Evolutionary conservation across 2,888 invertebrate genomes (phyloP).

Genomic region (Oligia fasciuncula): DNA sequence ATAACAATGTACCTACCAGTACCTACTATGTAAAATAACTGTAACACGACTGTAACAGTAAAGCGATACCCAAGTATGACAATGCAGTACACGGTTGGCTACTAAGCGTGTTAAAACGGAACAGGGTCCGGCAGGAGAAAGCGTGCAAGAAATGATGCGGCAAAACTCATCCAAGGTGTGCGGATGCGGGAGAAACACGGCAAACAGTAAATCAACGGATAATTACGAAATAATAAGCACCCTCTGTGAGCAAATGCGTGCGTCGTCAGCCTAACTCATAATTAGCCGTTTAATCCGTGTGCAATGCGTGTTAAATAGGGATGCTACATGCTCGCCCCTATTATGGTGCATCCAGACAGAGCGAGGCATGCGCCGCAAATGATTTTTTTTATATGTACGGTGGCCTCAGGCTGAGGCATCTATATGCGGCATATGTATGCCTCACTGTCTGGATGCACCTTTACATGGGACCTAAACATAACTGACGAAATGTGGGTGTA

Average conservation of each 20-base stretch:
- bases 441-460: too few relatives aligned
- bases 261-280: constrained; percentile 56
- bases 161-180: constrained; percentile 65
- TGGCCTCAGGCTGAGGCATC: too few relatives aligned
- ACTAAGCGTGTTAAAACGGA: constrained; percentile 64
- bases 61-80: constrained; percentile 29
- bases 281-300: constrained; percentile 29
- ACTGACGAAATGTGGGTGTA: background rate
- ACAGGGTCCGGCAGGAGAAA: constrained; percentile 71
- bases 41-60: constrained; percentile 21
- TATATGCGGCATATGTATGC: too few relatives aligned
- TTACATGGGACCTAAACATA: background rate
- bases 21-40: constrained; percentile 5
- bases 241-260: constrained; percentile 65
- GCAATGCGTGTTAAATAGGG: constrained; percentile 19
- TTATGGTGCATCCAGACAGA: background rate
- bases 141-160: constrained; percentile 76
- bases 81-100: constrained; percentile 40
- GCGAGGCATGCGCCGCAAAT: too few relatives aligned
- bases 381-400: too few relatives aligned
- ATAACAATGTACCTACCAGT: constrained; percentile 18
- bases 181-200: constrained; percentile 61
- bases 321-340: background rate
- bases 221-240: constrained; percentile 77
- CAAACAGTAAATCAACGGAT: constrained; percentile 69